Evolutionary conservation across 2,113 vertebrate genomes (phyloP), one percentile per base, ranked within the genome.

Genomic region (Synchiropus splendidus): DNA sequence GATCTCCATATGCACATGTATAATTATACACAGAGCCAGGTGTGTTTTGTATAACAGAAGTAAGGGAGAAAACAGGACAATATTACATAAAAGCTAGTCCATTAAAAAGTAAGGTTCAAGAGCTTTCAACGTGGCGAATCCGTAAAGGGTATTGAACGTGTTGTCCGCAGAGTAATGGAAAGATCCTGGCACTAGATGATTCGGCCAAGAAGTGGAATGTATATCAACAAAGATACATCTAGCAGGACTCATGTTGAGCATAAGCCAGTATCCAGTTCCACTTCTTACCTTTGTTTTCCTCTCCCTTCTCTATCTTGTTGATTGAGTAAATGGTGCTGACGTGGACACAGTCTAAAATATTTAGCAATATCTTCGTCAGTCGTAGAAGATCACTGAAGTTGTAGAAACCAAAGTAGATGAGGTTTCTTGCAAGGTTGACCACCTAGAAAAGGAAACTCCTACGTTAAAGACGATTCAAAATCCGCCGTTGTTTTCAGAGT

Each of bases 401-500:
- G 84, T 99, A 99, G 87, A 99, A 99, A 53, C 96, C 96, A 69
- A 99, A 99, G 81, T 99, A 99, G 53, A 99, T 99, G 68, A 99
- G 92, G 74, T 99, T 98, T 68, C 96, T 86, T 10, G 96, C 96
- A 72, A 99, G 80, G 70, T 98, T 98, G 47, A 99, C 96, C 2
- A 99, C 94, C 96, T 99, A 34, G 37, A 55, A 52, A 56, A 39
- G 15, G 16, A 27, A 51, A 35, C 34, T 6, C 12, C 4, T 35
- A 13, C 9, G 9, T 13, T 6, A 6, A 11, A 35, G n/a, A 13
- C 3, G 31, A 36, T 31, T 27, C 21, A 1, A 51, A 2, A 16
- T 50, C 9, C 14, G 42, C n/a, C 31, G 1, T 33, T 2, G 4
- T 31, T 8, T 8, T 16, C 16, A 31, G 12, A 43, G 10, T 16